Percentiles rank a stretch among this genome's conserved stretches.
These are phyloP conservation scores for Amphiura filiformis DNA, from an alignment of 35 echinoderm and acorn worm species.

Conservation along the genomic window DNA sequence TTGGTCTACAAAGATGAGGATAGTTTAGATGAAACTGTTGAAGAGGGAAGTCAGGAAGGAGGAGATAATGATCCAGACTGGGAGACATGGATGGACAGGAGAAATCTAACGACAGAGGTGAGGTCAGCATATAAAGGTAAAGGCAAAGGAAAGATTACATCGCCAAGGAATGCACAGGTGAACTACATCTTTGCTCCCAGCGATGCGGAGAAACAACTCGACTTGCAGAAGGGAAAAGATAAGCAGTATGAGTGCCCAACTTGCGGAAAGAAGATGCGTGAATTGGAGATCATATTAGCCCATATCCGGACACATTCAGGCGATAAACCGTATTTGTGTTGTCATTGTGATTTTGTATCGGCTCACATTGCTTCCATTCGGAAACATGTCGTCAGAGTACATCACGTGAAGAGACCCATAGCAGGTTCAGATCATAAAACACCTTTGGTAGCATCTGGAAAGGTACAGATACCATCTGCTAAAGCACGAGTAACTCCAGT, in stretches of 20 bases:
- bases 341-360: slow-evolving; percentile 1
- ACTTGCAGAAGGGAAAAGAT: background rate
- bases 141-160: background rate
- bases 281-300: background rate
- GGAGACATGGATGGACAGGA: slow-evolving; percentile 6
- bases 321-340: background rate
- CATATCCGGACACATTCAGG: background rate
- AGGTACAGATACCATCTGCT: too few species aligned
- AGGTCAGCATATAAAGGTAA: background rate
- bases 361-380: background rate
- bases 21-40: background rate
- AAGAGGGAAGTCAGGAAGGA: slow-evolving; percentile 1
- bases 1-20: background rate
- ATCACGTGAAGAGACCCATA: background rate
- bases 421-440: background rate
- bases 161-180: background rate
- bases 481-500: background rate
- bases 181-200: background rate
- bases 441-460: background rate
- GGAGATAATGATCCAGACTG: slow-evolving; percentile 7
- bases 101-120: background rate
- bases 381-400: background rate
- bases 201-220: background rate
- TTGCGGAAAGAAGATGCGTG: background rate
- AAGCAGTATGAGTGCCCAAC: background rate